phyloP scores from a whole-genome alignment of 1,140 invertebrate species.

The Hycleus cichorii region DNA sequence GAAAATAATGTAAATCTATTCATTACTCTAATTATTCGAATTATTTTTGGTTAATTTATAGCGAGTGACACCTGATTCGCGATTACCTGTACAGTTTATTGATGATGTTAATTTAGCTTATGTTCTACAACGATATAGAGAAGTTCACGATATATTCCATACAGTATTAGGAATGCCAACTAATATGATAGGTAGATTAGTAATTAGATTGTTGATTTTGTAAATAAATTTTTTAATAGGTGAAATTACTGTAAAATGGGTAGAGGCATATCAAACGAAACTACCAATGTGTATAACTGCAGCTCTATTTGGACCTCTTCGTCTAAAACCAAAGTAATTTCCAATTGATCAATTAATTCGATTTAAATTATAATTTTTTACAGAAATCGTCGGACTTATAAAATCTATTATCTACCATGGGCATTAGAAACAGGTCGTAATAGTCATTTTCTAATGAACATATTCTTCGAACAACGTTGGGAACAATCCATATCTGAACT shows the following conservation, averaged over 20 bases:
- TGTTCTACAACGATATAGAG: conserved; percentile 94
- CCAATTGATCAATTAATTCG: background rate
- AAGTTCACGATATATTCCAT: conserved; percentile 94
- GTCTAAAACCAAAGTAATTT: conserved; percentile 69
- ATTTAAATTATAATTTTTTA: conserved; percentile 26
- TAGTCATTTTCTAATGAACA: conserved; percentile 69
- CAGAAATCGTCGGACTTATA: conserved; percentile 74
- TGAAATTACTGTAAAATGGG: conserved; percentile 93
- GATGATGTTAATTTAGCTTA: conserved; percentile 87
- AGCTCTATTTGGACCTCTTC: conserved; percentile 78
- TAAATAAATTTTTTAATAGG: conserved; percentile 35
- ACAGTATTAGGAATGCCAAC: conserved; percentile 88
- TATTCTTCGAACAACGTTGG: conserved; percentile 94
- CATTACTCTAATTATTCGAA: no score
- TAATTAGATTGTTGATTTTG: no score
- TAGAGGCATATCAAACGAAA: conserved; percentile 87
- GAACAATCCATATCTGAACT: conserved; percentile 79
- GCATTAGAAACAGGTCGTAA: conserved; percentile 71
- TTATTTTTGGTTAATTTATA: conserved; percentile 38
- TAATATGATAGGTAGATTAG: conserved; percentile 77
- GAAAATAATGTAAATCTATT: conserved; percentile 56
- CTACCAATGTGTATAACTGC: conserved; percentile 86
- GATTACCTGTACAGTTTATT: conserved; percentile 83
- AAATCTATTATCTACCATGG: conserved; percentile 79
- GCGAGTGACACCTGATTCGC: conserved; percentile 89